Conservation (phyloP, 1,140 invertebrate species). For the Drosophila parabipectinata region DNA sequence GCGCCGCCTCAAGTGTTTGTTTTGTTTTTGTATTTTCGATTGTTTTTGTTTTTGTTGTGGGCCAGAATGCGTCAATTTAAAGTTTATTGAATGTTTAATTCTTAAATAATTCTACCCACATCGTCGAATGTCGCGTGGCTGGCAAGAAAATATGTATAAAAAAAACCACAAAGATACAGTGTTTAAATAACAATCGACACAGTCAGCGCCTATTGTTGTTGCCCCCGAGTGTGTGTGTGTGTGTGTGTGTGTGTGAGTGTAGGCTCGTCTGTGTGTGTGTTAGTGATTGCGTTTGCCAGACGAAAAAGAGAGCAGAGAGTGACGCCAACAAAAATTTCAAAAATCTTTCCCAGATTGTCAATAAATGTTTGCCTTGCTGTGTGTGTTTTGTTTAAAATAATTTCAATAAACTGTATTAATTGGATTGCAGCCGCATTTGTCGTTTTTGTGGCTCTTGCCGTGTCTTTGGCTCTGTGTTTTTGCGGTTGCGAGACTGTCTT, state of each 20-base stretch:
- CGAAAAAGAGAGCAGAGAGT: conserved; percentile 29
- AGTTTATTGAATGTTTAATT: conserved; percentile 1
- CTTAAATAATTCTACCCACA: not conserved
- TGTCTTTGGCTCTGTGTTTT: conserved; percentile 25
- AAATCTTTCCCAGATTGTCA: conserved; percentile 43
- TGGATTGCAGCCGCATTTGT: conserved; percentile 48
- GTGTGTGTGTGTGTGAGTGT: conserved; percentile 23
- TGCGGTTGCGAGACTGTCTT: conserved; percentile 52
- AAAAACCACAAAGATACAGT: conserved; percentile 12
- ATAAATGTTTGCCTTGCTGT: conserved; percentile 15
- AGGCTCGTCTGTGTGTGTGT: conserved; percentile 20
- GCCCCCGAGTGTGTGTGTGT: conserved; percentile 34
- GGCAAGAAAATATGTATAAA: not conserved
- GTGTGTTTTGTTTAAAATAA: conserved; percentile 34
- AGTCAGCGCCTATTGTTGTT: conserved; percentile 54
- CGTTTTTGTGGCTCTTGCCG: conserved; percentile 31
- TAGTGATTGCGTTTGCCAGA: conserved; percentile 29
- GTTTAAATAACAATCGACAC: conserved; percentile 47
- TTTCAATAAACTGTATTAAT: conserved; percentile 65
- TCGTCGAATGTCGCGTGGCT: conserved; percentile 30
- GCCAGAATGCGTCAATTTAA: not conserved
- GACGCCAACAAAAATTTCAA: conserved; percentile 72
- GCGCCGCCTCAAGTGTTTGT: conserved; percentile 60
- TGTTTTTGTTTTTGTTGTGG: conserved; percentile 37
- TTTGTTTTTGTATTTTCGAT: conserved; percentile 45